Conservation (phyloP, 1,140 invertebrate genomes). For the Drosophila neocordata region DNA sequence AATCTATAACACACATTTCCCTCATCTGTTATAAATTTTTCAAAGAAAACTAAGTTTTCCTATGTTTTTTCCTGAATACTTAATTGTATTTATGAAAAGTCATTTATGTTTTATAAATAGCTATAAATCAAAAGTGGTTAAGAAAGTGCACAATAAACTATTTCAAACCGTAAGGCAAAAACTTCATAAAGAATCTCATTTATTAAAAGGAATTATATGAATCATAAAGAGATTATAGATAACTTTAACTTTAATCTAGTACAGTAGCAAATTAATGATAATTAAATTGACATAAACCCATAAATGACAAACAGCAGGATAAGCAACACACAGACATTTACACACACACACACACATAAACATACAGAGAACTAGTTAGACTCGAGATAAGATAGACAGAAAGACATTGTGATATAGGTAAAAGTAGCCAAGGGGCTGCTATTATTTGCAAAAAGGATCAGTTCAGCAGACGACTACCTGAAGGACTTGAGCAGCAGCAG, state of each 20-base stretch:
- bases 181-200: not conserved
- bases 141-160: too few species aligned
- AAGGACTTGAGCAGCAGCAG: not conserved
- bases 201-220: not conserved
- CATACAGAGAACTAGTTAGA: not conserved
- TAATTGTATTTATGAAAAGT: too few species aligned
- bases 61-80: too few species aligned
- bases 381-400: not conserved
- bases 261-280: slow-evolving; percentile 5
- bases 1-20: too few species aligned
- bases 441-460: slow-evolving; percentile 10
- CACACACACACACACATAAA: not conserved
- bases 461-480: slow-evolving; percentile 3
- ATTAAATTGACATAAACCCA: slow-evolving; percentile 2
- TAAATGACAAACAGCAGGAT: not conserved
- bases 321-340: not conserved
- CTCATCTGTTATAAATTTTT: too few species aligned
- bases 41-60: too few species aligned
- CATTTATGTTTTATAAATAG: too few species aligned
- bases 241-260: not conserved
- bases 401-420: not conserved
- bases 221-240: slow-evolving; percentile 2
- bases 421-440: not conserved
- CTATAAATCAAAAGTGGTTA: too few species aligned
- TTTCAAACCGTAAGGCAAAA: too few species aligned